These are phyloP conservation scores for Ibycter americanus DNA, from an alignment of 2,797 vertebrate genomes.

Conservation along the genomic window DNA sequence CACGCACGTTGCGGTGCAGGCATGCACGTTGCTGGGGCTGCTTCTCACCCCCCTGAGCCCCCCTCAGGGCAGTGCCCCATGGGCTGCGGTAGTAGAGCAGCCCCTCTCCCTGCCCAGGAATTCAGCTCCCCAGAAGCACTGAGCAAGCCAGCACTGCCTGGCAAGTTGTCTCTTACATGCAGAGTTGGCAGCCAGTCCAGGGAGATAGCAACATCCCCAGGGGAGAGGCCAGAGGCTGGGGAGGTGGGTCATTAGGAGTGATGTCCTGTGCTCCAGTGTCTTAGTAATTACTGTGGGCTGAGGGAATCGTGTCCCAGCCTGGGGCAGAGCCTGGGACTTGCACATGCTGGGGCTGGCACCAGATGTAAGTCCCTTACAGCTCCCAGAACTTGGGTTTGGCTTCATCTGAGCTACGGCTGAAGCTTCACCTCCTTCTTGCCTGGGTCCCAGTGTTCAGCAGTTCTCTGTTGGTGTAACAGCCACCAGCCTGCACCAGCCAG, in stretches of 20 bases:
- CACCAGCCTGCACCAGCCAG: neutral
- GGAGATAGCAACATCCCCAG: neutral
- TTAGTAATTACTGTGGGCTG: neutral
- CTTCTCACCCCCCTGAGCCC: neutral
- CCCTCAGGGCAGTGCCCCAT: fast-evolving
- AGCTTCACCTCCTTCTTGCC: neutral
- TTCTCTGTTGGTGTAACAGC: neutral
- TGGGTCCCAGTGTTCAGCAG: neutral
- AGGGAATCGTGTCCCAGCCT: neutral
- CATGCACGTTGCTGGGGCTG: neutral
- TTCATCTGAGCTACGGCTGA: neutral
- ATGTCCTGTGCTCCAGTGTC: neutral
- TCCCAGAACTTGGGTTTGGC: neutral
- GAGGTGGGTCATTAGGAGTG: neutral
- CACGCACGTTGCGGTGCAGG: fast-evolving
- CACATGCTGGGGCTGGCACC: neutral
- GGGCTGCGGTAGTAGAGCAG: neutral
- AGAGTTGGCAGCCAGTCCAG: neutral
- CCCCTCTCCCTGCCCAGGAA: neutral
- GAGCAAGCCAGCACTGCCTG: fast-evolving
- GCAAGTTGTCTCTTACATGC: fast-evolving
- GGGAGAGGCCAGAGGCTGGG: neutral
- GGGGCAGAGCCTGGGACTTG: neutral
- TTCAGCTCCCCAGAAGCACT: neutral
- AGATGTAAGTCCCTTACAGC: neutral